Evolutionary conservation across 2,797 vertebrate species (phyloP), one percentile per base, ranked within the genome.

Genomic region (Tarsius wallacei): DNA sequence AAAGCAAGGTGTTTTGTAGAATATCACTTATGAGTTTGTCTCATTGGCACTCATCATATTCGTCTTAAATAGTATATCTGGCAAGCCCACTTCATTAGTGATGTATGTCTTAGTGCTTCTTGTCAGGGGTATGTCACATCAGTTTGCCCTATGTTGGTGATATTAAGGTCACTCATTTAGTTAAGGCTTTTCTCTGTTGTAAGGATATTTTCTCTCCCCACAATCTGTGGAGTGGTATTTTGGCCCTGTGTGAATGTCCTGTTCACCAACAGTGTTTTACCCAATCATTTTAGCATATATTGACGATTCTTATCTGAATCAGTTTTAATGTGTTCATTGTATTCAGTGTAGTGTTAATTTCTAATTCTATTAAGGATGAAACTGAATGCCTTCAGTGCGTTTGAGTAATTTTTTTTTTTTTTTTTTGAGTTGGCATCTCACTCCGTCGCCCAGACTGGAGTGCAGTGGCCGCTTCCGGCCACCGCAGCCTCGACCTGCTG

Each of bases 61-160:
- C 14, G 68, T 87, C 51, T 89, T 87, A 59, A 74, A 42, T 42
- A 42, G 42, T 90, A 70, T 85, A 87, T 86, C 90, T 87, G 51
- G 66, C 91, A 93, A 47, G 33, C 59, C 71, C 68, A 33, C 47
- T 81, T 11, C 47, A 2, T 31, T 63, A 28, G 2, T 90, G 26
- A 51, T 80, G 7, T 47, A 64, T 16, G 80, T 73, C 66, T 87
- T 33, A 71, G 71, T 63, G 28, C 13, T 28, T 86, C 3, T 15
- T 4, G 42, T 73, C 4, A 61, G 42, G 26, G 26, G 14, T 21
- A 64, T 31, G 26, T 31, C 61, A 14, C 90, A 28, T 84, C 36
- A 71, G 33, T 84, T 78, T 90, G 11, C 33, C 61, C 49, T 63
- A 24, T 22, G 2, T 59, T 90, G 49, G 12, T 97, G 66, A 33